These are phyloP conservation scores for Thrips palmi DNA, from an alignment of 1,140 invertebrate genomes.

Conservation along the genomic window DNA sequence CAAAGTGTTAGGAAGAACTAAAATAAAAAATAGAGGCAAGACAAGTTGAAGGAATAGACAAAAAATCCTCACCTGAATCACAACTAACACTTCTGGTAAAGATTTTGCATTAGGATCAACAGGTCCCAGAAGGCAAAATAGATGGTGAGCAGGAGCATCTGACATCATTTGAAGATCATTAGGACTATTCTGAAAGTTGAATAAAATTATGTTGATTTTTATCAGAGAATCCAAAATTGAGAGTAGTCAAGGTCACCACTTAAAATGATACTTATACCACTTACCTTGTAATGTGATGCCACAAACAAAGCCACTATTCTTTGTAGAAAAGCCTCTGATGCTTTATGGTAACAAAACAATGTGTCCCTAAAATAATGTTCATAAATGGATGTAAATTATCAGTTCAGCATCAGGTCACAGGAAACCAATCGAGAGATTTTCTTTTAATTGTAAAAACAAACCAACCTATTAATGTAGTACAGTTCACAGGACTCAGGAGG, in stretches of 20 bases:
- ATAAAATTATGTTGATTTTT: slow-evolving; percentile 11
- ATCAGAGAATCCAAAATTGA: neutral
- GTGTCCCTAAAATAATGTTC: slow-evolving; percentile 48
- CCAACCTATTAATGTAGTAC: slow-evolving; percentile 60
- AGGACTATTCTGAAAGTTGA: slow-evolving; percentile 65
- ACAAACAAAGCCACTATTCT: slow-evolving; percentile 85
- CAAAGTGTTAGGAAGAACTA: neutral
- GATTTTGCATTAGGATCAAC: slow-evolving; percentile 44
- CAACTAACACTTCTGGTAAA: slow-evolving; percentile 80
- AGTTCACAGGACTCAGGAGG: slow-evolving; percentile 77
- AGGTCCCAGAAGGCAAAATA: slow-evolving; percentile 90
- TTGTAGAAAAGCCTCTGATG: slow-evolving; percentile 88
- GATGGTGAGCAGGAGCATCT: slow-evolving; percentile 93
- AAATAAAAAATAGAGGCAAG: neutral
- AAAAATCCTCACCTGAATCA: slow-evolving; percentile 48
- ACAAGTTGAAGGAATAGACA: neutral
- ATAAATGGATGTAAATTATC: neutral
- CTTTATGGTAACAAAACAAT: slow-evolving; percentile 91
- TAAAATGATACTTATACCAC: neutral
- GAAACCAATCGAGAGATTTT: too few relatives aligned
- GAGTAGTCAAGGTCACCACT: neutral
- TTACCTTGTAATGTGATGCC: slow-evolving; percentile 90
- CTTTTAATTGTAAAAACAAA: slow-evolving; percentile 5
- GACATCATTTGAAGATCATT: slow-evolving; percentile 98
- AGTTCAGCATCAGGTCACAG: neutral